Evolutionary conservation across 2,797 vertebrate species (phyloP), one percentile per base, ranked within the genome.

Genomic region (Siniperca undulata): DNA sequence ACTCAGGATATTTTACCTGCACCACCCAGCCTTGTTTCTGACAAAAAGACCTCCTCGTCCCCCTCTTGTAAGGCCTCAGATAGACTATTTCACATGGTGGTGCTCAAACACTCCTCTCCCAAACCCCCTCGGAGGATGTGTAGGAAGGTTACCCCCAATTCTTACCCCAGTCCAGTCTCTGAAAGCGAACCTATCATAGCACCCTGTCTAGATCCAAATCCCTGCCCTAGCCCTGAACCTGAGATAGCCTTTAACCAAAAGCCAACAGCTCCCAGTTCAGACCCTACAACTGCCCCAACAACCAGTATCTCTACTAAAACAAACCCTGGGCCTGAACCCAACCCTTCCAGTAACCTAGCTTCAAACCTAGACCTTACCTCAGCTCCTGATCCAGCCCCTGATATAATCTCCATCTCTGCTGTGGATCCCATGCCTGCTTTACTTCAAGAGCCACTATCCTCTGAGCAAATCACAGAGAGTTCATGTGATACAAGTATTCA

Each of bases 101-200:
- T 96, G 85, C 95, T 96, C 70, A 96, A 96, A 89, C 95, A 96
- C 86, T 94, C 94, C 7, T 97, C 96, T n/a, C 96, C 96, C 4
- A 96, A 96, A 87, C 96, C 95, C 5, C 96, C 96, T 10, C 93
- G 95, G 38, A 95, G 95, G 91, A 96, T 96, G 96, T 96, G 95
- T 44, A 91, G 94, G 74, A 97, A 97, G 88, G 87, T 92, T 30
- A 24, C 89, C 4, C 81, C 87, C n/a, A 80, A 27, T 71, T 73
- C 65, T 34, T 70, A 81, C 72, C 78, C 89, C 27, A 71, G 56
- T 77, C 86, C 62, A 22, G 88, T 85, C 71, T 81, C 84, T 52
- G 88, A 91, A 60, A 87, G 83, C 12, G 92, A 92, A 50, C 65
- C 89, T 60, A 74, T 56, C 16, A 40, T 30, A 64, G 69, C 30